Evolutionary conservation across 2,888 invertebrate genomes (phyloP).

Genomic region (Gandaritis pyraliata): DNA sequence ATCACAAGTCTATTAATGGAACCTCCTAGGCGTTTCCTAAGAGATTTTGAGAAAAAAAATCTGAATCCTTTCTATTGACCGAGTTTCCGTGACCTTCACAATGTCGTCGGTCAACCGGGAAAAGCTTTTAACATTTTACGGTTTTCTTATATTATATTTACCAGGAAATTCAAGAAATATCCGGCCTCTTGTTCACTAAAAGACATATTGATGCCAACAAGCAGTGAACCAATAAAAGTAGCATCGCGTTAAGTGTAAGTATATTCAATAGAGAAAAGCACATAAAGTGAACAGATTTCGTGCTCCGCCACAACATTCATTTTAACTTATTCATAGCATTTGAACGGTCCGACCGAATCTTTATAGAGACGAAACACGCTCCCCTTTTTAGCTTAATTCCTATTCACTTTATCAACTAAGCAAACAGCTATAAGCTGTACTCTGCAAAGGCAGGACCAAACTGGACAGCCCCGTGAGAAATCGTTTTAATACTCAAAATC

Average conservation of each 20-base stretch:
- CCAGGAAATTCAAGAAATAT: too few species aligned
- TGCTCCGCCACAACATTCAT: slow-evolving; percentile 45
- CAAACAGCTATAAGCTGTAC: slow-evolving; percentile 63
- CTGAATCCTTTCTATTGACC: too few species aligned
- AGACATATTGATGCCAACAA: neutral
- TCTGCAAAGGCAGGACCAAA: slow-evolving; percentile 67
- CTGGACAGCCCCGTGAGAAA: slow-evolving; percentile 81
- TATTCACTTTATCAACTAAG: slow-evolving; percentile 69
- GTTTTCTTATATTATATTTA: too few species aligned
- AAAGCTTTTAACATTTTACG: neutral
- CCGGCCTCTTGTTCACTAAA: neutral
- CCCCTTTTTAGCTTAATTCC: slow-evolving; percentile 65
- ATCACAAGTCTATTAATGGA: too few species aligned
- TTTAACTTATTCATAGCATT: slow-evolving; percentile 52
- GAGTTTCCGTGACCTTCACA: too few species aligned
- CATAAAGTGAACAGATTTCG: slow-evolving; percentile 45
- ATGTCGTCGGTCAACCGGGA: too few species aligned
- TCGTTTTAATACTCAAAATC: slow-evolving; percentile 84
- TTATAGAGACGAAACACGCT: slow-evolving; percentile 47
- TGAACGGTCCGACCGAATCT: slow-evolving; percentile 43
- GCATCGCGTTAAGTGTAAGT: slow-evolving; percentile 19
- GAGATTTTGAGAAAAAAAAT: too few species aligned
- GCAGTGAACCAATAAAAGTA: slow-evolving; percentile 1
- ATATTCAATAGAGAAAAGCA: slow-evolving; percentile 30
- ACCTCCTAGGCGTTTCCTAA: too few species aligned